Evolutionary conservation across 2,888 invertebrate genomes (phyloP).

Genomic region (Neelides folsomi): DNA sequence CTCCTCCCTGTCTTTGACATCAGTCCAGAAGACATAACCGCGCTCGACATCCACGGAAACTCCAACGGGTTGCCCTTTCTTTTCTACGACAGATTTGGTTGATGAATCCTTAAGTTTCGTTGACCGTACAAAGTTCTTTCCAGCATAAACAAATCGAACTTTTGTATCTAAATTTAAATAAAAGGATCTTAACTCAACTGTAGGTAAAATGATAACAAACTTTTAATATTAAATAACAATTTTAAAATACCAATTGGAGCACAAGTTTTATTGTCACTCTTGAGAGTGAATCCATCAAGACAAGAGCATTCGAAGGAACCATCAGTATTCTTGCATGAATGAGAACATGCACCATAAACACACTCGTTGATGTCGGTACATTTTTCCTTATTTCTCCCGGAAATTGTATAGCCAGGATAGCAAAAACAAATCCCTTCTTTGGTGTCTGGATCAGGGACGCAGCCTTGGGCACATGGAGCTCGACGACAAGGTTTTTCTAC

Average conservation of each 20-base stretch:
- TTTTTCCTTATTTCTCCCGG: slow-evolving; percentile 60
- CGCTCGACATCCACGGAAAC: slow-evolving; percentile 52
- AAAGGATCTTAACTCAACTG: no score
- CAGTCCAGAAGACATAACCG: slow-evolving; percentile 61
- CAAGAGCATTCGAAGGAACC: slow-evolving; percentile 20
- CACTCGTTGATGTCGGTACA: slow-evolving; percentile 42
- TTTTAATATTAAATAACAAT: no score
- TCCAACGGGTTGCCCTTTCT: slow-evolving; percentile 50
- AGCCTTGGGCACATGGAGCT: slow-evolving; percentile 18
- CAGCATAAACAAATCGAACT: no score
- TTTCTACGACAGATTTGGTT: slow-evolving; percentile 19
- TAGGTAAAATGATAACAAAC: no score
- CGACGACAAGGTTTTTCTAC: slow-evolving; percentile 17
- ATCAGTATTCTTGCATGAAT: slow-evolving; percentile 17
- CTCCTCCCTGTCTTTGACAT: slow-evolving; percentile 54
- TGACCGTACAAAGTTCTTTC: no score
- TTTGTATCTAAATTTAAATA: no score
- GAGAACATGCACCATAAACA: slow-evolving; percentile 26
- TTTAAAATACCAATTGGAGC: slow-evolving; percentile 10
- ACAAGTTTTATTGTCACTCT: slow-evolving; percentile 11
- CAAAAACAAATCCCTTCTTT: slow-evolving; percentile 60
- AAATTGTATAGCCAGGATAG: slow-evolving; percentile 71
- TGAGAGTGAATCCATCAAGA: slow-evolving; percentile 15
- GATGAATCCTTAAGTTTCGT: no score
- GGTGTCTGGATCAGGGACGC: slow-evolving; percentile 14